phyloP scores from a whole-genome alignment of 2,797 vertebrate genomes.

The Vultur gryphus region DNA sequence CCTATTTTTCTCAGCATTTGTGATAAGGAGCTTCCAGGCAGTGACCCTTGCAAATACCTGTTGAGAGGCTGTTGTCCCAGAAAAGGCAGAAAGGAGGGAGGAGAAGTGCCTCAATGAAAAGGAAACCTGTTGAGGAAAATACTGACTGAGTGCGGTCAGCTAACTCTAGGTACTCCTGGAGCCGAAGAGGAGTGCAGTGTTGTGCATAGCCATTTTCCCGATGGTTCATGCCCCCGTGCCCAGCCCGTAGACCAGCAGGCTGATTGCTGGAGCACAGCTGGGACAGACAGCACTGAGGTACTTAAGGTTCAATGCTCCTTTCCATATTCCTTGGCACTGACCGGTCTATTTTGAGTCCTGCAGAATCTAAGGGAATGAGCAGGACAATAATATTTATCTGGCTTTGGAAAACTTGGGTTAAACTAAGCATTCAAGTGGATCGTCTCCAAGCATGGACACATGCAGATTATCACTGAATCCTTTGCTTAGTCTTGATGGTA shows the following conservation, averaged over 20 bases:
- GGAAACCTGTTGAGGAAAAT: neutral
- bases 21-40: neutral
- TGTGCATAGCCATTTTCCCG: neutral
- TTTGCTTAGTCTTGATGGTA: neutral
- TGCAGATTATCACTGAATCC: neutral
- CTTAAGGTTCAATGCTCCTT: neutral
- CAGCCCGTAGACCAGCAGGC: neutral
- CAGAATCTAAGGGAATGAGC: neutral
- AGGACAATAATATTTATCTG: neutral
- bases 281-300: neutral
- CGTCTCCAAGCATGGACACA: neutral
- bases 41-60: neutral
- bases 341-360: neutral
- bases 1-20: neutral
- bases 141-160: neutral
- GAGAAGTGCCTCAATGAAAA: neutral
- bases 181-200: fast-evolving
- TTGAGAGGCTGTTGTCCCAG: neutral
- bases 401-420: neutral
- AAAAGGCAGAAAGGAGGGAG: neutral
- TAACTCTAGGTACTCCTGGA: neutral
- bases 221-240: neutral
- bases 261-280: neutral
- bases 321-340: neutral
- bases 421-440: neutral